Evolutionary conservation across 2,113 vertebrate species (phyloP), one percentile per base, ranked within the genome.

Genomic region (Cichladusa arquata): DNA sequence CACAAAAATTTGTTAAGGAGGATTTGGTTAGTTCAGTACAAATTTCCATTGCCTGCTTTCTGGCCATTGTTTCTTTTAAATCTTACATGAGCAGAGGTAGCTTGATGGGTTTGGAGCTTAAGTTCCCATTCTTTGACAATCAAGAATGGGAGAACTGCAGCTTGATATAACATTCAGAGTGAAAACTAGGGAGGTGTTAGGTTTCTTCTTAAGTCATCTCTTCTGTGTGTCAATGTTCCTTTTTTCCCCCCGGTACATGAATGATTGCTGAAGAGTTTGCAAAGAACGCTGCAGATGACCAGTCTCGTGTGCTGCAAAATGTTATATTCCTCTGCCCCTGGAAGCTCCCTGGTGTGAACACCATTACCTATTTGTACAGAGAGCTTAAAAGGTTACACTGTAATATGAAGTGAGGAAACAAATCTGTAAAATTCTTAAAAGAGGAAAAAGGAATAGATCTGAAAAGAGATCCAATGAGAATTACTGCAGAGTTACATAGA

Each of bases 1-100:
- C 78, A 93, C 71, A 90, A 73, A 87, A 57, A 58, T 76, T 65
- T 92, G 23, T 80, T 95, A 94, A 91, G 85, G 61, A 71, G 42
- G 38, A 54, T 60, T 70, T 40, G 19, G 17, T 77, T 81, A 62
- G 60, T 66, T 81, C 67, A 81, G 12, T 48, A 56, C 20, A 42
- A 25, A n/a, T 81, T 61, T 74, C 74, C 25, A 71, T 34, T 38
- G 12, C 45, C 71, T 74, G 47, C 20, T 74, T 88, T 88, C 74
- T 82, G 61, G 57, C 8, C 16, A 14, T 1, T 36, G 16, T 62
- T 80, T 79, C 69, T 93, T 76, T 58, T 20, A 73, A 40, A 51
- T 62, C 33, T 78, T 47, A 12, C 5, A 60, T 9, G 8, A 80
- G 51, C 26, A 66, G 58, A 72, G 17, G 29, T 57, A 79, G 36